phyloP scores from a whole-genome alignment of 2,113 vertebrate species.

The Plecotus auritus region DNA sequence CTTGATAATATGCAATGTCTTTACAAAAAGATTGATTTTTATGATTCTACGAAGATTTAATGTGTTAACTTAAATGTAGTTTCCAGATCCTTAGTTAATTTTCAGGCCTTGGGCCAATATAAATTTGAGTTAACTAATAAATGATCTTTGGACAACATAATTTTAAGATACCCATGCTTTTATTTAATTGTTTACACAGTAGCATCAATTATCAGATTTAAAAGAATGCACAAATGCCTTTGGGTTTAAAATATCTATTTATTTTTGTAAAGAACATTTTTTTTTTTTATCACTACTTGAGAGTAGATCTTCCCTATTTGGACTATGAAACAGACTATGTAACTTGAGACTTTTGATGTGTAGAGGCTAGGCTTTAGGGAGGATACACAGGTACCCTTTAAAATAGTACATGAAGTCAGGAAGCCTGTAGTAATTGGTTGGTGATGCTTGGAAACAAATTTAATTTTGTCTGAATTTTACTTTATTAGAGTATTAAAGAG shows the following conservation, averaged over 20 bases:
- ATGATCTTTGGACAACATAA: neutral
- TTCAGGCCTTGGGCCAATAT: neutral
- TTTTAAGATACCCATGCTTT: neutral
- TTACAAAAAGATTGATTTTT: constrained; percentile 24
- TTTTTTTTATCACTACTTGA: neutral
- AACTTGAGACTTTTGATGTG: neutral
- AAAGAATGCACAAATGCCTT: neutral
- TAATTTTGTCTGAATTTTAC: neutral
- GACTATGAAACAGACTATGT: neutral
- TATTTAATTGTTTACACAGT: neutral
- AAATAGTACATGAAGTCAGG: neutral
- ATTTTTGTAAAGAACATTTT: neutral
- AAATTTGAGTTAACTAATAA: constrained; percentile 6
- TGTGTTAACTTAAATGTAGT: neutral
- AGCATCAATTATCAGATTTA: neutral
- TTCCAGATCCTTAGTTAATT: neutral
- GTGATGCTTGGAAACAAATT: neutral
- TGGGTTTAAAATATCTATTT: neutral
- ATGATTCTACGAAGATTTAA: neutral
- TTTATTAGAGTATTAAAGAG: neutral
- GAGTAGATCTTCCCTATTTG: neutral
- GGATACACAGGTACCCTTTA: neutral
- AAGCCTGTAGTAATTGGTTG: neutral
- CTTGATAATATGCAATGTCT: neutral
- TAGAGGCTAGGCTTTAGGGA: neutral